Evolutionary conservation across 2,888 invertebrate genomes (phyloP).

Genomic region (Helleia helle): DNA sequence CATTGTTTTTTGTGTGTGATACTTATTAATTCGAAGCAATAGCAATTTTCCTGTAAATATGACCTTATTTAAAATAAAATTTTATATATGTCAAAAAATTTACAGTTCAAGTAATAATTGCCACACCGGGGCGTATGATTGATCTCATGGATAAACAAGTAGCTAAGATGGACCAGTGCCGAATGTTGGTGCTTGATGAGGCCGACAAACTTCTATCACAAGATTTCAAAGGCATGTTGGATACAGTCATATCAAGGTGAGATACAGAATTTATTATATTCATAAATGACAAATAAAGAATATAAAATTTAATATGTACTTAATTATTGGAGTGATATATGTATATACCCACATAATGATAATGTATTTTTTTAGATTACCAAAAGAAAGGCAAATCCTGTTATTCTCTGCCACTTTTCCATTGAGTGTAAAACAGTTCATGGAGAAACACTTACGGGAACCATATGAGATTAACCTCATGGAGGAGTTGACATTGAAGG

Average conservation of each 20-base stretch:
- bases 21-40: no score
- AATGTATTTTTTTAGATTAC: conserved; percentile 80
- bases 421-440: conserved; percentile 97
- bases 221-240: conserved; percentile 99
- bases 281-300: no score
- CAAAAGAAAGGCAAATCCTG: conserved; percentile 96
- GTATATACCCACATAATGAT: no score
- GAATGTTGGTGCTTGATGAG: conserved; percentile 97
- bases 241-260: conserved; percentile 89
- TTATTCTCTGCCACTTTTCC: conserved; percentile 99
- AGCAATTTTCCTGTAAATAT: no score
- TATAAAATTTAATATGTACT: no score
- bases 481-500: conserved; percentile 99
- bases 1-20: no score
- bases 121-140: conserved; percentile 98
- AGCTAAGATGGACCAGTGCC: conserved; percentile 96
- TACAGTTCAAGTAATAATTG: conserved; percentile 97
- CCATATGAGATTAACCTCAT: conserved; percentile 99
- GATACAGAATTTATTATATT: no score
- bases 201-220: conserved; percentile 99
- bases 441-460: conserved; percentile 96
- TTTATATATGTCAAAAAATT: no score
- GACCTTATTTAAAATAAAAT: no score
- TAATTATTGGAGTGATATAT: no score
- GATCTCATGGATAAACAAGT: conserved; percentile 99